A percentile compares a stretch with the other conserved stretches of the same genome.
These are phyloP conservation scores for Arenicola marina DNA, from an alignment of 2,888 invertebrate species.

Conservation along the genomic window DNA sequence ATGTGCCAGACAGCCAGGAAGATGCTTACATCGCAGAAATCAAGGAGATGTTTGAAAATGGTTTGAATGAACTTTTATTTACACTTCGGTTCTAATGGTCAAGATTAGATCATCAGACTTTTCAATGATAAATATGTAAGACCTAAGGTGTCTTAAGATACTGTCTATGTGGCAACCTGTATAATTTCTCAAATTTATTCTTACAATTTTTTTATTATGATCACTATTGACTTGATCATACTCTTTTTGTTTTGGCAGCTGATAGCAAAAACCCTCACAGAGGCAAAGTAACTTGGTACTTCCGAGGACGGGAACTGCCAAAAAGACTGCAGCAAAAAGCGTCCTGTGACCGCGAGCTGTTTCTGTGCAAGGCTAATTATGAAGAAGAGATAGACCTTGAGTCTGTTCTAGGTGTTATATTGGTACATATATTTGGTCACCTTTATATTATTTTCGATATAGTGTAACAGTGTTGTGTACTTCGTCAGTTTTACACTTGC, in stretches of 20 bases:
- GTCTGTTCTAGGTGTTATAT: slow-evolving; percentile 40
- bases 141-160: too few species aligned
- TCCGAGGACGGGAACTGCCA: slow-evolving; percentile 28
- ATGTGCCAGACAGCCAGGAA: slow-evolving; percentile 30
- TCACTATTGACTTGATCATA: background rate
- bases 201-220: too few species aligned
- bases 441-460: background rate
- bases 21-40: slow-evolving; percentile 46
- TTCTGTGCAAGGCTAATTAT: slow-evolving; percentile 39
- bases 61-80: slow-evolving; percentile 23
- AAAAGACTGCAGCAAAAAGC: slow-evolving; percentile 3
- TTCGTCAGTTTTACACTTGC: too few species aligned
- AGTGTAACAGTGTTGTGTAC: too few species aligned
- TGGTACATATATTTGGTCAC: background rate
- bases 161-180: too few species aligned
- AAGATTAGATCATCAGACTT: too few species aligned
- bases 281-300: slow-evolving; percentile 47
- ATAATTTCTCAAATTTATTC: too few species aligned
- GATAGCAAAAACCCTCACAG: background rate
- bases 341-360: slow-evolving; percentile 41
- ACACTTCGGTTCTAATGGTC: background rate
- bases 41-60: slow-evolving; percentile 44
- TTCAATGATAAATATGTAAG: too few species aligned
- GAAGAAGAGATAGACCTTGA: slow-evolving; percentile 45
- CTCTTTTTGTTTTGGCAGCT: background rate